These are phyloP conservation scores for Naja naja DNA, from an alignment of 2,113 vertebrate genomes.

Conservation along the genomic window DNA sequence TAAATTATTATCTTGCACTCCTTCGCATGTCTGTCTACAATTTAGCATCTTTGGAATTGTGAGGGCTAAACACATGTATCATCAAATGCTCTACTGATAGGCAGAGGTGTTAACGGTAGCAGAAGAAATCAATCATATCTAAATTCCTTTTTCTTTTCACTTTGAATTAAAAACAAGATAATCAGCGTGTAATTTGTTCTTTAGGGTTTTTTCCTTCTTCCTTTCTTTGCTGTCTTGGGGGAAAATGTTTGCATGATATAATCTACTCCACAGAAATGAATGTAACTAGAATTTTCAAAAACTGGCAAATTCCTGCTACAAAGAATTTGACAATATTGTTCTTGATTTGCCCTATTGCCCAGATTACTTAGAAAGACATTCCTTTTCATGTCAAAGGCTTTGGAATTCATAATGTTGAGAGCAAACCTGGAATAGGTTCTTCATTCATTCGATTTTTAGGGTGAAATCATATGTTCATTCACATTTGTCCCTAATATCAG, in stretches of 20 bases:
- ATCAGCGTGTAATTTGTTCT: constrained; percentile 35
- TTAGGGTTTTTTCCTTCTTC: neutral
- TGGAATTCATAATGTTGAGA: too few species aligned
- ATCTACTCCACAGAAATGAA: neutral
- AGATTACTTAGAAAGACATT: neutral
- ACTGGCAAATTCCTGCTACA: neutral
- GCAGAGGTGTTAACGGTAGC: constrained; percentile 22
- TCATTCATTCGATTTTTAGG: neutral
- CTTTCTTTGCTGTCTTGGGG: neutral
- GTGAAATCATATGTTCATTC: too few species aligned
- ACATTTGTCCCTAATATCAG: neutral
- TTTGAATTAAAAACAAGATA: constrained; percentile 45
- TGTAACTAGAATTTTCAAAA: neutral
- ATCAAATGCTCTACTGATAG: constrained; percentile 46
- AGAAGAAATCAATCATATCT: constrained; percentile 48
- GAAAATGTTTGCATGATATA: neutral
- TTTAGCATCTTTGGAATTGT: constrained; percentile 40
- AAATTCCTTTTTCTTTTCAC: constrained; percentile 30
- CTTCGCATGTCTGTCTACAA: constrained; percentile 19
- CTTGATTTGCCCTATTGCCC: neutral
- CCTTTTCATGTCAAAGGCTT: neutral
- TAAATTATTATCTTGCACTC: constrained; percentile 49
- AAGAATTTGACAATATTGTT: neutral
- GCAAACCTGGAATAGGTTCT: neutral
- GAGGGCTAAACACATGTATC: constrained; percentile 33